Evolutionary conservation across 2,888 invertebrate genomes (phyloP).

Genomic region (Nemoura dubitans): DNA sequence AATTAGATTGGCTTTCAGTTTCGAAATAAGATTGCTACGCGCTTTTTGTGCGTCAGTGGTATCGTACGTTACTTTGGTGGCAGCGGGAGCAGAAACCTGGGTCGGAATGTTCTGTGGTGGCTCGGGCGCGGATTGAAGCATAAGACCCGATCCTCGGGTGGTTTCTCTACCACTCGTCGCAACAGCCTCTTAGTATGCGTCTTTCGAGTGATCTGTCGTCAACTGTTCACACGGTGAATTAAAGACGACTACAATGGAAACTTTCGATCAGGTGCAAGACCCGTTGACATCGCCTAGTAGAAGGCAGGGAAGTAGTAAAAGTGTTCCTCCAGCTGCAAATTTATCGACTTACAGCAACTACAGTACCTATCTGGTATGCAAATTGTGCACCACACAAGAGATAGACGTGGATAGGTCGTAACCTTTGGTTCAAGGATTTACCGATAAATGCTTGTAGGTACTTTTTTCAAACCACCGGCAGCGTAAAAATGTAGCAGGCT

Average conservation of each 20-base stretch:
- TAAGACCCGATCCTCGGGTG: neutral
- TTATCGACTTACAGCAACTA: neutral
- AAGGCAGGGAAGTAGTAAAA: neutral
- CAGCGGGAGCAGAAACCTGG: neutral
- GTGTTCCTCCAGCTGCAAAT: neutral
- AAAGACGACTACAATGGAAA: neutral
- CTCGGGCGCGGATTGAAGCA: neutral
- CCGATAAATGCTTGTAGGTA: conserved; percentile 16
- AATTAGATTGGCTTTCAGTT: neutral
- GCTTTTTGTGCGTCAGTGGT: neutral
- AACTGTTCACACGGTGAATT: neutral
- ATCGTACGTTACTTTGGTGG: neutral
- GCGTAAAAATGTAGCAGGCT: neutral
- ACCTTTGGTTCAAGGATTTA: conserved; percentile 29
- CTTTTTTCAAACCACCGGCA: conserved; percentile 9
- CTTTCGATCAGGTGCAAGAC: neutral
- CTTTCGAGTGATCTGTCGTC: no score
- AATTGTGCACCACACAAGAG: neutral
- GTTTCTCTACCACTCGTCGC: neutral
- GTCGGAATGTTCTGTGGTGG: no score
- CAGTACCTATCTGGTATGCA: neutral
- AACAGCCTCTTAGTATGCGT: no score
- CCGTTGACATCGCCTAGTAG: neutral
- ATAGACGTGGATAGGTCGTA: conserved; percentile 10
- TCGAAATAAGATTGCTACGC: neutral